Evolutionary conservation across 1,140 invertebrate genomes (phyloP).

Genomic region (Tetramorium parvispinum): DNA sequence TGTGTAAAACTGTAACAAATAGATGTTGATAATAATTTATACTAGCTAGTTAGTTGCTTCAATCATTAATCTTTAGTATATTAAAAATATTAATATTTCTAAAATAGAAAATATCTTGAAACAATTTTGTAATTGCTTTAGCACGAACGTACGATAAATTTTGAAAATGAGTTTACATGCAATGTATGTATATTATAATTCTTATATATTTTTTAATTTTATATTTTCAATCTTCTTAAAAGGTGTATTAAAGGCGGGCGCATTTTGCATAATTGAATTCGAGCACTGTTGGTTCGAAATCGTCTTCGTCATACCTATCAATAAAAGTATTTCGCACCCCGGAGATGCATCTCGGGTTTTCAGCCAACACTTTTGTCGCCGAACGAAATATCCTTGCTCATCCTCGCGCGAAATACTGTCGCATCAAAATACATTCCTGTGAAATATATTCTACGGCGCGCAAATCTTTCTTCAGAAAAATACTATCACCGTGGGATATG

Average conservation of each 20-base stretch:
- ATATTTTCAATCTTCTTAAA: not conserved
- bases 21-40: not conserved
- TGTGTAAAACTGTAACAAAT: not conserved
- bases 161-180: not conserved
- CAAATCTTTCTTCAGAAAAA: slow-evolving; percentile 8
- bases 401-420: slow-evolving; percentile 30
- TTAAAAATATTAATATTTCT: too few relatives aligned
- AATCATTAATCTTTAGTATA: not conserved
- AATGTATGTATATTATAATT: not conserved
- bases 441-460: slow-evolving; percentile 31
- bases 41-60: not conserved
- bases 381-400: slow-evolving; percentile 20
- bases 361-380: slow-evolving; percentile 18
- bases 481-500: not conserved
- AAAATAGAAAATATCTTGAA: not conserved
- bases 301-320: slow-evolving; percentile 20
- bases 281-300: not conserved
- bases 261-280: slow-evolving; percentile 3
- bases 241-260: not conserved
- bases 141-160: not conserved
- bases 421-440: slow-evolving; percentile 4
- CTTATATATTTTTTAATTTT: not conserved
- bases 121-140: not conserved
- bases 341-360: slow-evolving; percentile 5
- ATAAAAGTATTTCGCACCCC: slow-evolving; percentile 15